phyloP scores from a whole-genome alignment of 2,888 invertebrate genomes.

The Sminthurinus aureus region DNA sequence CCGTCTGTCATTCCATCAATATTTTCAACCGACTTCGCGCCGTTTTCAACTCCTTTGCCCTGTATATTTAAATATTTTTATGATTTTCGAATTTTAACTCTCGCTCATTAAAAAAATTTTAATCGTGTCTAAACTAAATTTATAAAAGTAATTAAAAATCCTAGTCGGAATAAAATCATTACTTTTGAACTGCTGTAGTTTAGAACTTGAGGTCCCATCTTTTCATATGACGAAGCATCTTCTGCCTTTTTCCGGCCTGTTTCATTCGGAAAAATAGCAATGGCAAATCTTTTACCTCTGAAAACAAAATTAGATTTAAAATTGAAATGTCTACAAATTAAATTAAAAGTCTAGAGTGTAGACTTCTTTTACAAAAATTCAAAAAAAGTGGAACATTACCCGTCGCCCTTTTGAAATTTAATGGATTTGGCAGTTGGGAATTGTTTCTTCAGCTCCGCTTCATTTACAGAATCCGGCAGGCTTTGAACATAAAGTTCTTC shows the following conservation, averaged over 20 bases:
- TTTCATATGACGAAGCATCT: neutral
- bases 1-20: neutral
- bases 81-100: neutral
- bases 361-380: too few species aligned
- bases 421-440: neutral
- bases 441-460: neutral
- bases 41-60: neutral
- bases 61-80: neutral
- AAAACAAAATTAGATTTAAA: neutral
- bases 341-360: neutral
- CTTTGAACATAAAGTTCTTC: conserved; percentile 1
- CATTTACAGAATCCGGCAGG: neutral
- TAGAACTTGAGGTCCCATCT: conserved; percentile 3
- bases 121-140: neutral
- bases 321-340: neutral
- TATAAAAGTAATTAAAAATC: neutral
- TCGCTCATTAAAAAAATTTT: neutral
- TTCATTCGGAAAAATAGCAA: neutral
- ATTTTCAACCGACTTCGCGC: neutral
- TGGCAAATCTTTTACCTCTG: neutral
- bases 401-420: neutral
- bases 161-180: neutral
- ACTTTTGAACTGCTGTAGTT: neutral
- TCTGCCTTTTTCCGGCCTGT: neutral
- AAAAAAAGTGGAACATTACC: too few species aligned